These are phyloP conservation scores for Lithophane semibrunnea DNA, from an alignment of 2,888 invertebrate genomes.

Conservation along the genomic window DNA sequence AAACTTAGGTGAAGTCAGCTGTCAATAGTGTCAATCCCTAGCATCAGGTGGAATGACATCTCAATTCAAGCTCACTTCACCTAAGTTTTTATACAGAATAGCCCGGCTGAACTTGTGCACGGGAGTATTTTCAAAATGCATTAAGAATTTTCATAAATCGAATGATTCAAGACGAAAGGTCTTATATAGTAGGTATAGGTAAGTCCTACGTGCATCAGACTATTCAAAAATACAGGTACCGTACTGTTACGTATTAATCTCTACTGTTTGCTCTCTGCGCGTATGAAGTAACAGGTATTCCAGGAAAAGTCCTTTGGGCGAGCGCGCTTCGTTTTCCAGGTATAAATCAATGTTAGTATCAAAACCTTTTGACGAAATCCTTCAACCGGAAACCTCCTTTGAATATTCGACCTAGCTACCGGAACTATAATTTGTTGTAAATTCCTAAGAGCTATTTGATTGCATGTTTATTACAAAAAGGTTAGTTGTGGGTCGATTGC, in stretches of 20 bases:
- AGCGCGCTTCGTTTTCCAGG: not conserved
- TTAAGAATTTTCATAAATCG: not conserved
- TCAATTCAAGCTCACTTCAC: too few relatives aligned
- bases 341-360: slow-evolving; percentile 4
- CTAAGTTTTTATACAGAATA: too few relatives aligned
- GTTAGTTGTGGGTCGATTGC: slow-evolving; percentile 73
- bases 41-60: too few relatives aligned
- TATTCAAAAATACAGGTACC: not conserved
- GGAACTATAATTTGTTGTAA: slow-evolving; percentile 55
- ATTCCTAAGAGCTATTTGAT: slow-evolving; percentile 58
- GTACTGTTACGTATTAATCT: not conserved
- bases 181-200: not conserved
- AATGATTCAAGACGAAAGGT: not conserved
- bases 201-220: too few relatives aligned
- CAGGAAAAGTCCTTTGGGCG: not conserved
- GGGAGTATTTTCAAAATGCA: not conserved
- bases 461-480: slow-evolving; percentile 63
- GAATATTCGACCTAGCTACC: slow-evolving; percentile 26
- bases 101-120: too few relatives aligned
- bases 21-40: too few relatives aligned
- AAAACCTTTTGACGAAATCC: not conserved
- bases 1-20: too few relatives aligned
- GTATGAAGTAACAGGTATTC: not conserved
- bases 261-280: not conserved
- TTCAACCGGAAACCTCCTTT: not conserved